phyloP scores from a whole-genome alignment of 2,888 invertebrate species.

The Pollenia labialis region DNA sequence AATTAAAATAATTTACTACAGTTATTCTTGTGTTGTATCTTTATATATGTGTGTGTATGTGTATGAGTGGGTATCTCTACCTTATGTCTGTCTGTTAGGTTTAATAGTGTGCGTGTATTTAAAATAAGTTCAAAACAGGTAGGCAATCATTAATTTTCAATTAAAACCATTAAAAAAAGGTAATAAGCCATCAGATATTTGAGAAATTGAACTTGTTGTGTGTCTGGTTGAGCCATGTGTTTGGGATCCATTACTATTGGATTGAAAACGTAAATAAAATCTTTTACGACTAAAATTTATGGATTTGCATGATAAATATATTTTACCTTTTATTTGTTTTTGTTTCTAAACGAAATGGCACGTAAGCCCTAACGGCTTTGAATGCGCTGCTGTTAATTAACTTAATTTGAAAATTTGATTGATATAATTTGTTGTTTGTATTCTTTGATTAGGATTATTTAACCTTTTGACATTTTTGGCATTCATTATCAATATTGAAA shows the following conservation, averaged over 20 bases:
- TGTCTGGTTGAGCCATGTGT: neutral
- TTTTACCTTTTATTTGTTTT: slow-evolving; percentile 16
- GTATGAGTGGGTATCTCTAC: neutral
- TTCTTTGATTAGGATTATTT: slow-evolving; percentile 32
- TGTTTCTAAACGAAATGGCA: neutral
- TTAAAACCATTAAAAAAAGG: slow-evolving; percentile 66
- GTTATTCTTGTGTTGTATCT: neutral
- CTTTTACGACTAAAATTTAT: slow-evolving; percentile 57
- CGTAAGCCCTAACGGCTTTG: neutral
- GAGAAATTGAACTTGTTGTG: slow-evolving; percentile 7
- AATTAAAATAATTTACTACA: slow-evolving; percentile 55
- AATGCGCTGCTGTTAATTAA: slow-evolving; percentile 36
- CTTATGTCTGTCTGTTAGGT: neutral
- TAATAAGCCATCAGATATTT: slow-evolving; percentile 51
- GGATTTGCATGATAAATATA: slow-evolving; percentile 62
- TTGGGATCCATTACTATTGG: neutral
- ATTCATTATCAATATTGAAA: neutral
- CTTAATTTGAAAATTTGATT: slow-evolving; percentile 29
- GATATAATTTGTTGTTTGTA: slow-evolving; percentile 3
- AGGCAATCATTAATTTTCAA: slow-evolving; percentile 63
- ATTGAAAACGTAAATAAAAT: slow-evolving; percentile 32
- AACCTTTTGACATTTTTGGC: slow-evolving; percentile 18
- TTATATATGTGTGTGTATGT: neutral
- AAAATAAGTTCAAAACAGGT: neutral
- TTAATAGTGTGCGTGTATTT: slow-evolving; percentile 16